phyloP scores from a whole-genome alignment of 2,888 invertebrate genomes.

The Papilio elwesi region DNA sequence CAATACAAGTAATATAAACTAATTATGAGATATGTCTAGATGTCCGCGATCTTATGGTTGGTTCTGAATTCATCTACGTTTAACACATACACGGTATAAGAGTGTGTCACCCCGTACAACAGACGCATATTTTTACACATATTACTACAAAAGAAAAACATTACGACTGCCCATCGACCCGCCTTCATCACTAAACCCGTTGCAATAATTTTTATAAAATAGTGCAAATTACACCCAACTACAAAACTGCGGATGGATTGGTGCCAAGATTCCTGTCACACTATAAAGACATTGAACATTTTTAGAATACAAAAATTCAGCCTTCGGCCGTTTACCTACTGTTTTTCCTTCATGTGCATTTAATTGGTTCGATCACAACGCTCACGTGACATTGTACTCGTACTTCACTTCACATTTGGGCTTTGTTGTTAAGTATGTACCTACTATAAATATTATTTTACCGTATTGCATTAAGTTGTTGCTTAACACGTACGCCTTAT shows the following conservation, averaged over 20 bases:
- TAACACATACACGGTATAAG: too few species aligned
- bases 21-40: too few species aligned
- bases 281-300: slow-evolving; percentile 23
- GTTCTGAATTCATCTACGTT: too few species aligned
- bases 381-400: not conserved
- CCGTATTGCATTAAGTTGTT: too few species aligned
- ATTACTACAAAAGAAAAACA: not conserved
- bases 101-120: too few species aligned
- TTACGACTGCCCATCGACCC: too few species aligned
- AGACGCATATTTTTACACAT: too few species aligned
- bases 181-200: not conserved
- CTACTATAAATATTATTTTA: too few species aligned
- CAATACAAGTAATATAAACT: too few species aligned
- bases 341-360: slow-evolving; percentile 5
- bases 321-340: slow-evolving; percentile 9
- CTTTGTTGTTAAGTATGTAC: too few species aligned
- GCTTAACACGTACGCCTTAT: too few species aligned
- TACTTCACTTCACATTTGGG: not conserved
- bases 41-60: too few species aligned
- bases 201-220: slow-evolving; percentile 2
- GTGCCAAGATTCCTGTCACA: slow-evolving; percentile 21
- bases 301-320: slow-evolving; percentile 18
- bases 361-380: not conserved
- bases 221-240: not conserved
- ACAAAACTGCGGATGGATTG: not conserved